phyloP scores from a whole-genome alignment of 2,888 invertebrate genomes.

The Leptopterna dolabrata region DNA sequence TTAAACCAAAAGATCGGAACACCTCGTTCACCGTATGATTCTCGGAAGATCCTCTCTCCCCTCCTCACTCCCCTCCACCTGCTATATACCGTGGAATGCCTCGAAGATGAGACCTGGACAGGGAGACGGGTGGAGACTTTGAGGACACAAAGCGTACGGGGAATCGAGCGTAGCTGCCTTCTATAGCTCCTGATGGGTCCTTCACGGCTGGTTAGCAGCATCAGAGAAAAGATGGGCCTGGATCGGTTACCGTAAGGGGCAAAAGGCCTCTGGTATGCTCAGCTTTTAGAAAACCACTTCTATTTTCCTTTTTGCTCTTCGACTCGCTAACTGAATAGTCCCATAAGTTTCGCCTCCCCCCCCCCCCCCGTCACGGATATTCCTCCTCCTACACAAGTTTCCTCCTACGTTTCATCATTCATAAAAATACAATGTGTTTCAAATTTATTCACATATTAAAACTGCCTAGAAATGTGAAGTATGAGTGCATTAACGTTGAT shows the following conservation, averaged over 20 bases:
- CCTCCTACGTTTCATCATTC: too few relatives aligned
- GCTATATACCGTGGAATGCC: not conserved
- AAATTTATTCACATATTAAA: too few relatives aligned
- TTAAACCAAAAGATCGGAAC: conserved; percentile 28
- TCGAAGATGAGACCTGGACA: not conserved
- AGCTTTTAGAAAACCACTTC: conserved; percentile 25
- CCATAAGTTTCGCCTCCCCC: not conserved
- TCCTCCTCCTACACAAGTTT: too few relatives aligned
- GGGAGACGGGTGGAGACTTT: not conserved
- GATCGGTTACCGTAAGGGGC: conserved; percentile 43
- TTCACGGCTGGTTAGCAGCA: conserved; percentile 52
- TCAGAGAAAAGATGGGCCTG: conserved; percentile 30
- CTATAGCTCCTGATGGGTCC: conserved; percentile 53
- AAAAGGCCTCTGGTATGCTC: conserved; percentile 33
- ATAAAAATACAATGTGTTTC: too few relatives aligned
- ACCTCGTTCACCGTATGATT: conserved; percentile 44
- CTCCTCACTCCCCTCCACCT: not conserved
- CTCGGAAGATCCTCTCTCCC: conserved; percentile 4
- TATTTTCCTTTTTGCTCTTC: not conserved
- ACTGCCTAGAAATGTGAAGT: too few relatives aligned
- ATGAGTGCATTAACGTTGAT: too few relatives aligned
- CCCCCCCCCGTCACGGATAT: not conserved
- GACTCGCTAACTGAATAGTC: conserved; percentile 11
- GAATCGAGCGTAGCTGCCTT: conserved; percentile 31
- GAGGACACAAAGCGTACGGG: conserved; percentile 10